Base-by-base conservation (phyloP, 1,140 invertebrate species). In the Sycobia sp. region DNA sequence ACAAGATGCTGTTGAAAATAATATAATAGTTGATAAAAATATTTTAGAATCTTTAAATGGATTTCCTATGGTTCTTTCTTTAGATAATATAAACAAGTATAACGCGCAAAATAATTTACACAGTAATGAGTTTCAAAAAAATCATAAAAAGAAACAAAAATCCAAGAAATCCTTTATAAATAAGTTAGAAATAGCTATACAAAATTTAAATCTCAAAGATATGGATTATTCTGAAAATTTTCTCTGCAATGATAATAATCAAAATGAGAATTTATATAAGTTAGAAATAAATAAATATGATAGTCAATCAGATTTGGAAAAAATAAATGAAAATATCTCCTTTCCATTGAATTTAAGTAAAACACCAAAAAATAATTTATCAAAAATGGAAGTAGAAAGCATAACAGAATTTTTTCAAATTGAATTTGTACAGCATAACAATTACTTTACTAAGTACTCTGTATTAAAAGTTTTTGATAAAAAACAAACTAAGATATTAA, bases 341-440 rank as follows among this genome's bases (percentile, higher is more conserved):
- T 74, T 76, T 60, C 16, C 62, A 46, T 34, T 73, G 38, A 62
- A 72, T 69, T 56, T 77, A 29, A 47, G 55, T 16, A 55, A 67
- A 49, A 2, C 69, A 9, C 18, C 59, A n/a, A 4, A 68, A 34
- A 25, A 67, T 34, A 16, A 65, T 47, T 32, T 66, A 63, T 63
- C 22, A 16, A 18, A 44, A 47, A 23, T 7, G 29, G 53, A 65
- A 4, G 38, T 68, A 50, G 44, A 70, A 13, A 59, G 16, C 11
- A 41, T 71, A 7, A 36, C 44, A 25, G 49, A 67, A 14, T 47
- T 55, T 54, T 29, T 69, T 20, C 62, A 67, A 16, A 38, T 67
- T 47, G 29, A 69, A 36, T 54, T 39, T 41, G 0, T 16, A 36
- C n/a, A n/a, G 43, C 13, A 51, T n/a, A 36, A 55, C 41, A 50